Evolutionary conservation across 2,888 invertebrate species (phyloP).

Genomic region (Carcina quercana): DNA sequence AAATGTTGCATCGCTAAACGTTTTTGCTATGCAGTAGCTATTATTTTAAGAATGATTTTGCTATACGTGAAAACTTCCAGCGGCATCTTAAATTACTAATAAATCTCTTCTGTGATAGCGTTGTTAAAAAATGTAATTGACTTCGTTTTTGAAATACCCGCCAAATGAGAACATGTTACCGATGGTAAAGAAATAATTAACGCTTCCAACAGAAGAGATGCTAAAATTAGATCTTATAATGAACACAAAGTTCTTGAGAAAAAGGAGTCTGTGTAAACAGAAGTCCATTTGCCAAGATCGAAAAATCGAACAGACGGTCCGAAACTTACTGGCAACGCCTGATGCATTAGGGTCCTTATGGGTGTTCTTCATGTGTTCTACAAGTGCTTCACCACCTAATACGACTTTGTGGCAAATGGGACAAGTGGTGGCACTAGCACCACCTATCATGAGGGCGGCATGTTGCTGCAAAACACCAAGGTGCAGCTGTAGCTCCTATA

Average conservation of each 20-base stretch:
- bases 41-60: slow-evolving; percentile 10
- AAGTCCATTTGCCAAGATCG: slow-evolving; percentile 7
- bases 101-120: slow-evolving; percentile 46
- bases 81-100: slow-evolving; percentile 55
- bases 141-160: too few relatives aligned
- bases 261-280: slow-evolving; percentile 3
- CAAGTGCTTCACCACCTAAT: slow-evolving; percentile 92
- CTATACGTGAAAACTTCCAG: slow-evolving; percentile 52
- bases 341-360: slow-evolving; percentile 95
- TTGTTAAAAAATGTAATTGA: slow-evolving; percentile 16
- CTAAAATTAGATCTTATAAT: slow-evolving; percentile 10
- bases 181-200: slow-evolving; percentile 5
- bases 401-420: slow-evolving; percentile 96
- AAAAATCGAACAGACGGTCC: slow-evolving; percentile 26
- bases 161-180: too few relatives aligned
- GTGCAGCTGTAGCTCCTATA: slow-evolving; percentile 91
- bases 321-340: slow-evolving; percentile 90
- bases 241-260: slow-evolving; percentile 8
- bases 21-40: slow-evolving; percentile 22
- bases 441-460: slow-evolving; percentile 92
- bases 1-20: slow-evolving; percentile 33
- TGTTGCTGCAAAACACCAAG: slow-evolving; percentile 97
- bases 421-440: slow-evolving; percentile 93
- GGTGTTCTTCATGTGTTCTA: slow-evolving; percentile 97
- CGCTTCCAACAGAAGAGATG: slow-evolving; percentile 26